These are phyloP conservation scores for Himalopsyche kuldschensis DNA, from an alignment of 2,888 invertebrate species.

Conservation along the genomic window DNA sequence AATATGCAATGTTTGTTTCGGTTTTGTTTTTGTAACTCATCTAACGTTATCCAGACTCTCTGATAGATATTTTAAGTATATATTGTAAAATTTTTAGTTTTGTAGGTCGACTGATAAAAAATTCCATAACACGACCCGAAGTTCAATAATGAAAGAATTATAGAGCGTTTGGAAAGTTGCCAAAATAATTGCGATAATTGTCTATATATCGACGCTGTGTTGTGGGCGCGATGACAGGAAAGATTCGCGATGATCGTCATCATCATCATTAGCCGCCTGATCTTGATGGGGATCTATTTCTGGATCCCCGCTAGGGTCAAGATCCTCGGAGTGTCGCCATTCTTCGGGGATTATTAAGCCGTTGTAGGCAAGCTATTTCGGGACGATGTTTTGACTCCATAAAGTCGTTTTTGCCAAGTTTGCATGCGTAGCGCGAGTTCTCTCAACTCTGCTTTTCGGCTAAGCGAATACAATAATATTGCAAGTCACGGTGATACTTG, in stretches of 20 bases:
- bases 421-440: not conserved
- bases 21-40: too few relatives aligned
- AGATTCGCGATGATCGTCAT: not conserved
- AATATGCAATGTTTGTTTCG: too few relatives aligned
- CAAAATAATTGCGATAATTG: not conserved
- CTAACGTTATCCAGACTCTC: too few relatives aligned
- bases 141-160: not conserved
- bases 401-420: not conserved
- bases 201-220: not conserved
- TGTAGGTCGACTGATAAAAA: not conserved
- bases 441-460: not conserved
- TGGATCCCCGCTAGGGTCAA: not conserved
- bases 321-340: not conserved
- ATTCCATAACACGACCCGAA: not conserved
- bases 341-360: slow-evolving; percentile 1
- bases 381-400: not conserved
- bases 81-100: too few relatives aligned
- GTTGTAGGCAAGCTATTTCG: not conserved
- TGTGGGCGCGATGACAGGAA: not conserved
- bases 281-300: not conserved
- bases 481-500: not conserved
- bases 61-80: too few relatives aligned
- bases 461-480: not conserved
- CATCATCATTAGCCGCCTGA: not conserved
- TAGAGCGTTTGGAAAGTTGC: not conserved